A percentile compares a stretch with the other conserved stretches of the same genome.
phyloP scores from a whole-genome alignment of 2,797 vertebrate genomes.

The Sparus aurata region DNA sequence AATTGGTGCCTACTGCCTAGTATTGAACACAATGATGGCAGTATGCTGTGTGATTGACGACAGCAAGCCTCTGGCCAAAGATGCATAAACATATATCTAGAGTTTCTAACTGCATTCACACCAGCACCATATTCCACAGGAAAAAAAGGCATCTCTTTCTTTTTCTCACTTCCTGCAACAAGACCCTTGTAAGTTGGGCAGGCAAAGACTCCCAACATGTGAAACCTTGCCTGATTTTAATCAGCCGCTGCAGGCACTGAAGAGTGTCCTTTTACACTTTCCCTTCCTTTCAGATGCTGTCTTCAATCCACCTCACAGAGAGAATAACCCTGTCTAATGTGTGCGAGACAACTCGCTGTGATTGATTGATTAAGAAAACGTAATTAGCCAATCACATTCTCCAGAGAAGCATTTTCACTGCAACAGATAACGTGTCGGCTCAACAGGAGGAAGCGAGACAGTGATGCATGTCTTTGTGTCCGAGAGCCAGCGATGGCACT shows the following conservation, averaged over 20 bases:
- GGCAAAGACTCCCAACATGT: background rate
- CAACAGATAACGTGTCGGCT: background rate
- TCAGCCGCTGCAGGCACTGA: constrained; percentile 18
- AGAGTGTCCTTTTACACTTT: constrained; percentile 22
- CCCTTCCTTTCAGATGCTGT: constrained; percentile 24
- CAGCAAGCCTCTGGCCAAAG: constrained; percentile 10
- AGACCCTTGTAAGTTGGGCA: background rate
- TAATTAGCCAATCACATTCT: constrained; percentile 45
- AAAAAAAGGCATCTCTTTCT: background rate
- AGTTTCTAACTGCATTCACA: background rate
- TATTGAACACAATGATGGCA: constrained; percentile 31
- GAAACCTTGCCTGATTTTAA: constrained; percentile 22
- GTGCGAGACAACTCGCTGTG: constrained; percentile 6
- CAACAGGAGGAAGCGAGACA: constrained; percentile 1
- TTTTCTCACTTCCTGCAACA: background rate
- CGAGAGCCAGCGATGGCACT: background rate
- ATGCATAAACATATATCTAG: background rate
- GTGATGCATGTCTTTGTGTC: background rate
- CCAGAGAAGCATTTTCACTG: background rate
- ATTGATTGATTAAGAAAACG: background rate
- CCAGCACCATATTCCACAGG: background rate
- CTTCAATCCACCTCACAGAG: constrained; percentile 32
- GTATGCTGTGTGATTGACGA: constrained; percentile 22
- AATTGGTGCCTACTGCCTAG: constrained; percentile 25
- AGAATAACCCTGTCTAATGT: constrained; percentile 9